A percentile compares a stretch with the other conserved stretches of the same genome.
Evolutionary conservation across 2,113 vertebrate species (phyloP).

Genomic region (Bufo gargarizans): DNA sequence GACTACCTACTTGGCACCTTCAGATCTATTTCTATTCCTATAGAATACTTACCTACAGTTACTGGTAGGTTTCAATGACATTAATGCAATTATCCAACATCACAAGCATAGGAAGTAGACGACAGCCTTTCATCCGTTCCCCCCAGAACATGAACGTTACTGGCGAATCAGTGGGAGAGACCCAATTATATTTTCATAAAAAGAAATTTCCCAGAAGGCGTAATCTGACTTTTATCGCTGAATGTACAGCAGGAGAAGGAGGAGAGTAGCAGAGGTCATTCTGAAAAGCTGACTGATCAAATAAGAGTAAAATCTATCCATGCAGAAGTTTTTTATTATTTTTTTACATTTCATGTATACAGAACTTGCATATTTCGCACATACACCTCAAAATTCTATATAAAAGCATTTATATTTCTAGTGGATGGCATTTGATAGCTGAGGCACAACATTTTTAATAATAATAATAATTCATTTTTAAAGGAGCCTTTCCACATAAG

Average conservation of each 20-base stretch:
- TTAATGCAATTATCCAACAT: conserved; percentile 37
- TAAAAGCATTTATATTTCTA: background rate
- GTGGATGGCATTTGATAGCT: background rate
- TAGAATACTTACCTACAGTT: background rate
- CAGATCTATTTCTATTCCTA: background rate
- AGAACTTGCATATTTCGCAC: background rate
- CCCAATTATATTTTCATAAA: conserved; percentile 49
- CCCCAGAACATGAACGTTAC: conserved; percentile 30
- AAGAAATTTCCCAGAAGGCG: conserved; percentile 42
- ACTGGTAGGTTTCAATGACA: conserved; percentile 29
- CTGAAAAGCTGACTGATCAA: conserved; percentile 16
- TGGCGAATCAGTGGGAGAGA: conserved; percentile 17
- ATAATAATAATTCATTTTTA: too few species aligned
- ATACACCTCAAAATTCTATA: background rate
- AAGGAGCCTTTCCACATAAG: too few species aligned
- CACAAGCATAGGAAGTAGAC: conserved; percentile 3
- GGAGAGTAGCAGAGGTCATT: conserved; percentile 36
- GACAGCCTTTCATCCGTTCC: conserved; percentile 5
- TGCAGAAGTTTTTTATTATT: background rate
- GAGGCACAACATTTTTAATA: too few species aligned
- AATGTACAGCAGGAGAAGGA: conserved; percentile 19
- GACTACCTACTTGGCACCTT: background rate
- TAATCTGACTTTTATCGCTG: conserved; percentile 21
- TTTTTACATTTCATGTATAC: background rate
- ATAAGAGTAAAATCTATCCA: conserved; percentile 22